phyloP scores from a whole-genome alignment of 2,113 vertebrate genomes.

The Oceanodroma tethys region DNA sequence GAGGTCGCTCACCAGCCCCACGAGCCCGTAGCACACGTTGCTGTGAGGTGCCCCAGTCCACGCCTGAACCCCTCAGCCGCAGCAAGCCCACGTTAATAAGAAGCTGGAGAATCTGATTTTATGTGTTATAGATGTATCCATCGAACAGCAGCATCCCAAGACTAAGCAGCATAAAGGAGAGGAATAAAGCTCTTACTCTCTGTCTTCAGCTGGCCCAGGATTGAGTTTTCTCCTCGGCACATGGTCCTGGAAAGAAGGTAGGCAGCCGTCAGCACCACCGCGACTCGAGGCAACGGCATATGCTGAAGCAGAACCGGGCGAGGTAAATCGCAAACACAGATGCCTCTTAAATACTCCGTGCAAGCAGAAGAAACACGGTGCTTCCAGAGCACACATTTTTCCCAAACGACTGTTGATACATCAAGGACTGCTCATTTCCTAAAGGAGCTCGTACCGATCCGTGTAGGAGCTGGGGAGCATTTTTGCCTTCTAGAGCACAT shows the following conservation, averaged over 20 bases:
- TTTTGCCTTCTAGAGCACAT: neutral
- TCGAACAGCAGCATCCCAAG: neutral
- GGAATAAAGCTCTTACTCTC: slow-evolving; percentile 81
- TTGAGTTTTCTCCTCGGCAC: slow-evolving; percentile 91
- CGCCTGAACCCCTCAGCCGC: neutral
- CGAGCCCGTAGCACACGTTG: accelerated
- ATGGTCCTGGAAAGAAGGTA: slow-evolving; percentile 84
- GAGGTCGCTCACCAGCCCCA: neutral
- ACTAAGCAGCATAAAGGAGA: neutral
- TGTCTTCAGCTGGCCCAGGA: slow-evolving; percentile 85
- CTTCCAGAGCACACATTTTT: neutral
- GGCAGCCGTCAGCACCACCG: neutral
- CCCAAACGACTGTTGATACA: neutral
- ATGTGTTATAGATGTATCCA: accelerated
- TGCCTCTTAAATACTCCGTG: neutral
- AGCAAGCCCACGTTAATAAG: neutral
- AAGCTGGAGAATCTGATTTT: neutral
- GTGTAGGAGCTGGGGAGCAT: accelerated
- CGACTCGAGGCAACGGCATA: neutral
- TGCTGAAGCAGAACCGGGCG: neutral
- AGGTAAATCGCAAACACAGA: neutral
- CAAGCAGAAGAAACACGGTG: neutral
- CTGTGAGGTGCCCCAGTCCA: neutral
- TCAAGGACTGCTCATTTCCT: neutral
- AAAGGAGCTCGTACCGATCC: neutral